These are phyloP conservation scores for Podocnemis expansa DNA, from an alignment of 2,113 vertebrate genomes.

Conservation along the genomic window DNA sequence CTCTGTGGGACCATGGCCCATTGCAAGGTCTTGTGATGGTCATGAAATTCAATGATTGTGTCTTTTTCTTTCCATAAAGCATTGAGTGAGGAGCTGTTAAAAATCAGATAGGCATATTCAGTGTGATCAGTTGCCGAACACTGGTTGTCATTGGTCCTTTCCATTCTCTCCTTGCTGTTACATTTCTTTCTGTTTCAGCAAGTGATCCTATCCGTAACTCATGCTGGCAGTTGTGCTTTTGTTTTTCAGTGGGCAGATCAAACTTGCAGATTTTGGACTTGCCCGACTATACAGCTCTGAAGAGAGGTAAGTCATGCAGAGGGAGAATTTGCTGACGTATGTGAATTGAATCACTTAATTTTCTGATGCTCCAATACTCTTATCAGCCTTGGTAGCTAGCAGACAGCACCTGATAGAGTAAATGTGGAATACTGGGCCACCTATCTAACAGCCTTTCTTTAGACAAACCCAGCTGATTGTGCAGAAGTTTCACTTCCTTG, in stretches of 20 bases:
- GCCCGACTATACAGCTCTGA: constrained; percentile 98
- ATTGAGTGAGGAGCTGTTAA: neutral
- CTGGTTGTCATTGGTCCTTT: neutral
- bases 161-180: fast-evolving
- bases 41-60: neutral
- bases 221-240: neutral
- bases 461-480: neutral
- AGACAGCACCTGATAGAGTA: neutral
- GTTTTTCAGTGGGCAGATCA: constrained; percentile 92
- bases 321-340: neutral
- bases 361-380: neutral
- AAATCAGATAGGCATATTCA: neutral
- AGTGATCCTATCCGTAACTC: neutral
- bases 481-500: neutral
- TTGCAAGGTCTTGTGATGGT: neutral
- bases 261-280: constrained; percentile 96
- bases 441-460: neutral
- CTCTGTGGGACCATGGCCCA: fast-evolving
- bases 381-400: neutral
- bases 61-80: neutral
- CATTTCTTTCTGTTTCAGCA: neutral
- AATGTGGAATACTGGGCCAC: neutral
- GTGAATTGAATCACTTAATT: neutral
- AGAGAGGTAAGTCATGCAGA: constrained; percentile 87
- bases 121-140: neutral